Conservation (phyloP, 2,113 vertebrate species). For the Mus pahari region DNA sequence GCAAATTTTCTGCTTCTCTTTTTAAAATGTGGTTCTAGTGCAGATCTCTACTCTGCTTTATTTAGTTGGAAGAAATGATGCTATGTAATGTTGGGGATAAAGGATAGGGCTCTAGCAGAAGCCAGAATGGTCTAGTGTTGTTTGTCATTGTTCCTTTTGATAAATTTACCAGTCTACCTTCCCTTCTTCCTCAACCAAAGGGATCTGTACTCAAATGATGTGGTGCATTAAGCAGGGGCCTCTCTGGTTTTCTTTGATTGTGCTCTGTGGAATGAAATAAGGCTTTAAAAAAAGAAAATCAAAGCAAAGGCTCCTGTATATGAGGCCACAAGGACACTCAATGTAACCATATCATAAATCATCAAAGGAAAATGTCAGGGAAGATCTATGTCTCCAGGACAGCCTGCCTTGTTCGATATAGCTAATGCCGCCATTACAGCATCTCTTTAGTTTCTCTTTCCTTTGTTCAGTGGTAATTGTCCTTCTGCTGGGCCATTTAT, state of each 20-base stretch:
- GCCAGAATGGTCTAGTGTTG: neutral
- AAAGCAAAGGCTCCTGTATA: conserved; percentile 56
- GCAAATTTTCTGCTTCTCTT: neutral
- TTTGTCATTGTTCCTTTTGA: conserved; percentile 23
- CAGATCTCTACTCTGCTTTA: neutral
- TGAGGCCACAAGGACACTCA: conserved; percentile 76
- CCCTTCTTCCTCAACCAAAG: conserved; percentile 32
- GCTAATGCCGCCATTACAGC: conserved; percentile 68
- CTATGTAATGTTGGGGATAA: neutral
- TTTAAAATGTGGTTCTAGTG: neutral
- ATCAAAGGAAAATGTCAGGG: conserved; percentile 67
- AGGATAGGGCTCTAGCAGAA: neutral
- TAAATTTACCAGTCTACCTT: neutral
- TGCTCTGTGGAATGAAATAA: conserved; percentile 66
- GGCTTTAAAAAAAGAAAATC: conserved; percentile 58
- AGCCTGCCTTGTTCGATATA: conserved; percentile 69
- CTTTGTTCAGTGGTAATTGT: conserved; percentile 78
- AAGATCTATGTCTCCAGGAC: conserved; percentile 73
- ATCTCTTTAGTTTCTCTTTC: conserved; percentile 66
- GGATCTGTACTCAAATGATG: neutral
- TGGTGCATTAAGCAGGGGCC: conserved; percentile 18
- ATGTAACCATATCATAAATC: conserved; percentile 77
- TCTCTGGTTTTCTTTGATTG: conserved; percentile 60
- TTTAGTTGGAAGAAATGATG: neutral
- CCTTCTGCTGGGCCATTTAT: conserved; percentile 74